Evolutionary conservation across 1,140 invertebrate species (phyloP), one percentile per base, ranked within the genome.

Genomic region (Macrosteles quadrilineatus): DNA sequence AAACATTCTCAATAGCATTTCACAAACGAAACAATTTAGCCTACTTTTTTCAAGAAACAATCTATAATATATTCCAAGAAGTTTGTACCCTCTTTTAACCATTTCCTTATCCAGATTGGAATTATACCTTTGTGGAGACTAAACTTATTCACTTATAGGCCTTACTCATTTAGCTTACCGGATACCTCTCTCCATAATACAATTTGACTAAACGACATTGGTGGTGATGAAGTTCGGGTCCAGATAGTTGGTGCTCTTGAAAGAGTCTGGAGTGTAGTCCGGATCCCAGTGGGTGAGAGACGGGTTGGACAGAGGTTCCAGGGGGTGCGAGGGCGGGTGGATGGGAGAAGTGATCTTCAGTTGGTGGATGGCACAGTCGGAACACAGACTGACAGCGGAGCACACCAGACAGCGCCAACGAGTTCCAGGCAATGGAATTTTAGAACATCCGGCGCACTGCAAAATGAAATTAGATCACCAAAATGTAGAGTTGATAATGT

Each of bases 371-470:
- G 78, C 81, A 72, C 83, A 84, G 74, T 83, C 80, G 11, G 75
- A 74, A 66, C 83, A 89, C 70, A 87, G 83, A 76, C 87, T 84
- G 19, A 85, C 78, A 36, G 77, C 69, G 9, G 78, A 79, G 75
- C 87, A 89, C 45, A 84, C 83, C 31, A 77, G 79, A 75, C 91
- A 93, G 74, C 90, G 88, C 90, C 90, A 93, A 66, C 90, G 81
- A 2, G 84, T 85, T 14, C 88, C 88, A 31, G 83, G 79, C 47
- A 92, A 86, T 11, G 90, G 89, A 19, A 88, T 85, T 73, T 87
- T 84, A 12, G 83, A 80, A 77, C 91, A 93, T 23, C 83, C 79
- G 70, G 85, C 83, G 79, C 91, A 93, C 85, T 90, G 73, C 67
- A 50, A 19, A 3, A 50, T 4, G 6, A 40, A 40, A 40, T 9